phyloP scores from a whole-genome alignment of 2,888 invertebrate species.

The Minunthozetes semirufus region DNA sequence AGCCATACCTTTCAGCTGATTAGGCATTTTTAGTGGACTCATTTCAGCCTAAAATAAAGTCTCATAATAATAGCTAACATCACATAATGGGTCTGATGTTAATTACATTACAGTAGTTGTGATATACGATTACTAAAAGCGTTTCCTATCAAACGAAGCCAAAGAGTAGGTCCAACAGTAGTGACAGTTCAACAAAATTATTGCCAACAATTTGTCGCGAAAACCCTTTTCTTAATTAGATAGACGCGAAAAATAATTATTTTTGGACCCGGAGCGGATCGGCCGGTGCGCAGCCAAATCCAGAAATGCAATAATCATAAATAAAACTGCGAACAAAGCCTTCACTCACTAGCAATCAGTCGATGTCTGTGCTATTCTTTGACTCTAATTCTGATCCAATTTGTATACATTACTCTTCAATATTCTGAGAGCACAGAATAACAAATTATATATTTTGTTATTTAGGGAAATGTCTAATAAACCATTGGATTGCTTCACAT shows the following conservation, averaged over 20 bases:
- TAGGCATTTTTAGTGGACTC: slow-evolving; percentile 20
- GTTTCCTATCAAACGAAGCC: slow-evolving; percentile 7
- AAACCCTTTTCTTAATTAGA: slow-evolving; percentile 33
- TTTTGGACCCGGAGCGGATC: not conserved
- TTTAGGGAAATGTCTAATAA: not conserved
- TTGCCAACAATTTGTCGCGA: slow-evolving; percentile 27
- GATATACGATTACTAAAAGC: slow-evolving; percentile 25
- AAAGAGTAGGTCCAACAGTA: not conserved
- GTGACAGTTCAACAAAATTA: slow-evolving; percentile 22
- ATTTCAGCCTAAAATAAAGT: not conserved
- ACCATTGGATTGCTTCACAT: not conserved
- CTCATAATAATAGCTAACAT: slow-evolving; percentile 24
- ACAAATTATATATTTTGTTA: not conserved
- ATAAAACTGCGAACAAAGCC: slow-evolving; percentile 10
- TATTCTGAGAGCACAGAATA: not conserved
- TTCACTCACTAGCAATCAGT: not conserved
- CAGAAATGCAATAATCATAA: slow-evolving; percentile 16
- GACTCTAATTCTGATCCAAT: not conserved
- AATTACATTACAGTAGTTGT: slow-evolving; percentile 30
- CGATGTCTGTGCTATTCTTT: not conserved
- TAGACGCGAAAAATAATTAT: slow-evolving; percentile 25
- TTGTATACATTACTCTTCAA: not conserved
- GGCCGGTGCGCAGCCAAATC: not conserved
- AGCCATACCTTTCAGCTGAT: slow-evolving; percentile 28
- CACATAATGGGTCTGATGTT: slow-evolving; percentile 25